These are phyloP conservation scores for Triplophysa yarkandensis DNA, from an alignment of 2,797 vertebrate species.

Conservation along the genomic window DNA sequence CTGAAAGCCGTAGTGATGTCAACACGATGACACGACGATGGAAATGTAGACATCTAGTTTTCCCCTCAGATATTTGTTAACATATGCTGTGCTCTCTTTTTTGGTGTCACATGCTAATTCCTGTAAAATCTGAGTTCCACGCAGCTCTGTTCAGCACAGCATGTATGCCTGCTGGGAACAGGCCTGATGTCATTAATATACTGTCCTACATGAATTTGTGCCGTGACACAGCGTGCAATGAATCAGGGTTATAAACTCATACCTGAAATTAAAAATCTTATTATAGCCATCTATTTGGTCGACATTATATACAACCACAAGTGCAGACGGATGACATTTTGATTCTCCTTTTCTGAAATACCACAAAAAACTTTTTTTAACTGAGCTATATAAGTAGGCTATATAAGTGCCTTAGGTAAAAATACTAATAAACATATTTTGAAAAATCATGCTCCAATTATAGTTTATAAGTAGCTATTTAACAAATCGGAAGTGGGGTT, in stretches of 20 bases:
- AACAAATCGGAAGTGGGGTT: too few relatives aligned
- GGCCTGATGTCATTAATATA: constrained; percentile 29
- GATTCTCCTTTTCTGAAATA: constrained; percentile 9
- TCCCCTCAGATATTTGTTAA: constrained; percentile 34
- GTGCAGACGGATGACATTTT: constrained; percentile 10
- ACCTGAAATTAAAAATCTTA: constrained; percentile 54
- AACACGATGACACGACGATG: too few relatives aligned
- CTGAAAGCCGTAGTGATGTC: too few relatives aligned
- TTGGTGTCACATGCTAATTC: constrained; percentile 19
- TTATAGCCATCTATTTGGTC: constrained; percentile 44
- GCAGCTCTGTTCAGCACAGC: constrained; percentile 20
- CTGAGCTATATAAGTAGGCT: neutral
- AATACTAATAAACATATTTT: too few relatives aligned
- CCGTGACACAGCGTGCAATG: constrained; percentile 29
- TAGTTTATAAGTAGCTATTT: too few relatives aligned
- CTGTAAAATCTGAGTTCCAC: constrained; percentile 8
- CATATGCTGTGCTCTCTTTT: constrained; percentile 16
- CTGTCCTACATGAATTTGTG: constrained; percentile 39
- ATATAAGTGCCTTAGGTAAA: too few relatives aligned
- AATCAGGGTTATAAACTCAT: constrained; percentile 42
- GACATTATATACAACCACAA: constrained; percentile 44
- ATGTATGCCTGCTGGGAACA: constrained; percentile 34
- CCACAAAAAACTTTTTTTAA: constrained; percentile 27
- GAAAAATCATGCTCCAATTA: too few relatives aligned
- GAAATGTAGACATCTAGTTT: too few relatives aligned